Evolutionary conservation across 2,797 vertebrate species (phyloP).

Genomic region (Melanotaenia maccullochi): DNA sequence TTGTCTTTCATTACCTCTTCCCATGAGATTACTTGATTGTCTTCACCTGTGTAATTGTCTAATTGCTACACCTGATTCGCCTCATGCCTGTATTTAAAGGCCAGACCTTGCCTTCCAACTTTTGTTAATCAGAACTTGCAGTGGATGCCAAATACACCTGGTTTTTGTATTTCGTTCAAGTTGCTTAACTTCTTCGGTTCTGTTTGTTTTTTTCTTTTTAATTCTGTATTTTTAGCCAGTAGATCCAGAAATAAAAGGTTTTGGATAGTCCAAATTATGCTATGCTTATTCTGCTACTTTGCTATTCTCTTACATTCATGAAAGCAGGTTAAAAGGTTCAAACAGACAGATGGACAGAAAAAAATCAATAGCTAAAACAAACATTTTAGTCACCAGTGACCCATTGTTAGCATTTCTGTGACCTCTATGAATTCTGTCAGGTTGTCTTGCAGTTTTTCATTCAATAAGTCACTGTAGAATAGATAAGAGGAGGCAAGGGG

Average conservation of each 20-base stretch:
- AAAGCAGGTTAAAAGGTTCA: constrained; percentile 33
- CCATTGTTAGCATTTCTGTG: constrained; percentile 49
- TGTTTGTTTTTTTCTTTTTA: not conserved
- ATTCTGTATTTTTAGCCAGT: not conserved
- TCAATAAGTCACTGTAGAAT: constrained; percentile 9
- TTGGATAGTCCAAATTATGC: not conserved
- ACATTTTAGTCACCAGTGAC: constrained; percentile 14
- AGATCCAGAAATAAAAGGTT: not conserved
- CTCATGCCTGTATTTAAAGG: not conserved
- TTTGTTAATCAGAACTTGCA: not conserved
- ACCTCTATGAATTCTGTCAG: constrained; percentile 39
- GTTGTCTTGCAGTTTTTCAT: not conserved
- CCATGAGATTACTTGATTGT: not conserved
- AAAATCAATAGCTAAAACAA: not conserved
- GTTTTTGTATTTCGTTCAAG: not conserved
- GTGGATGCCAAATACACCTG: not conserved
- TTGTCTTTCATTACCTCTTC: not conserved
- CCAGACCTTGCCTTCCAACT: not conserved
- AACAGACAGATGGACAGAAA: not conserved
- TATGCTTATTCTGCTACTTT: constrained; percentile 15
- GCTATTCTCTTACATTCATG: constrained; percentile 33
- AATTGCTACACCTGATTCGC: not conserved
- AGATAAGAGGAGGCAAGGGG: not conserved
- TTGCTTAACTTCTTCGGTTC: not conserved
- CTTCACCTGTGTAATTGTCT: not conserved